Percentiles rank a stretch among this genome's conserved stretches.
phyloP scores from a whole-genome alignment of 2,888 invertebrate genomes.

The Drosophila koepferae region DNA sequence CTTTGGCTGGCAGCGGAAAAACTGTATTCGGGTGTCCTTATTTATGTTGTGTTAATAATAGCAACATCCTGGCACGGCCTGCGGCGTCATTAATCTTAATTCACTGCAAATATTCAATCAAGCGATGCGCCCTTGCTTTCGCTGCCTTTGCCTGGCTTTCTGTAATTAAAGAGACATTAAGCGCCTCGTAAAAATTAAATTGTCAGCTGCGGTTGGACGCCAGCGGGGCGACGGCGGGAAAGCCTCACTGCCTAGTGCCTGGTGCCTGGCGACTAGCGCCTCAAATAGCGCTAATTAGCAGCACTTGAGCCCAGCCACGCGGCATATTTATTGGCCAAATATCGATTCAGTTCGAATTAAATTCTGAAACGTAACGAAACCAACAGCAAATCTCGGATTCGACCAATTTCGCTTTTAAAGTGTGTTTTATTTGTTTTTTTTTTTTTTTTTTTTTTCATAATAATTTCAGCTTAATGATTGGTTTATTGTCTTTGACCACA shows the following conservation, averaged over 20 bases:
- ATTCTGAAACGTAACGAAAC: neutral
- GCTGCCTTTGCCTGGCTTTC: slow-evolving; percentile 16
- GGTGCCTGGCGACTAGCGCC: neutral
- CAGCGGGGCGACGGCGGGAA: no score
- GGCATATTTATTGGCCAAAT: slow-evolving; percentile 18
- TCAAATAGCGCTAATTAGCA: slow-evolving; percentile 32
- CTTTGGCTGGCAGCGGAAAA: slow-evolving; percentile 19
- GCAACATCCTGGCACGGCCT: slow-evolving; percentile 22
- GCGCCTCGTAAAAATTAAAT: slow-evolving; percentile 75
- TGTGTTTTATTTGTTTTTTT: neutral
- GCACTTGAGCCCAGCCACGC: slow-evolving; percentile 25
- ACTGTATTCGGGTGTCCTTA: slow-evolving; percentile 41
- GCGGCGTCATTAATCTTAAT: slow-evolving; percentile 68
- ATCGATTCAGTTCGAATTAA: slow-evolving; percentile 12
- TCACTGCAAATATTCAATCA: slow-evolving; percentile 71
- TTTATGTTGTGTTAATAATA: slow-evolving; percentile 65
- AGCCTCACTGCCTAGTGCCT: neutral
- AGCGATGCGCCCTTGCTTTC: slow-evolving; percentile 27
- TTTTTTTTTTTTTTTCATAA: neutral
- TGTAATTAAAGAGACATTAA: slow-evolving; percentile 73
- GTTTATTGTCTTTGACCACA: neutral
- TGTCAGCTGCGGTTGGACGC: slow-evolving; percentile 42
- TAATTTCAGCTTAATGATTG: neutral
- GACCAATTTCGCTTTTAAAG: neutral
- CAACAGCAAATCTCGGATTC: neutral